These are phyloP conservation scores for Simalia tracyae DNA, from an alignment of 2,797 vertebrate genomes.

Conservation along the genomic window DNA sequence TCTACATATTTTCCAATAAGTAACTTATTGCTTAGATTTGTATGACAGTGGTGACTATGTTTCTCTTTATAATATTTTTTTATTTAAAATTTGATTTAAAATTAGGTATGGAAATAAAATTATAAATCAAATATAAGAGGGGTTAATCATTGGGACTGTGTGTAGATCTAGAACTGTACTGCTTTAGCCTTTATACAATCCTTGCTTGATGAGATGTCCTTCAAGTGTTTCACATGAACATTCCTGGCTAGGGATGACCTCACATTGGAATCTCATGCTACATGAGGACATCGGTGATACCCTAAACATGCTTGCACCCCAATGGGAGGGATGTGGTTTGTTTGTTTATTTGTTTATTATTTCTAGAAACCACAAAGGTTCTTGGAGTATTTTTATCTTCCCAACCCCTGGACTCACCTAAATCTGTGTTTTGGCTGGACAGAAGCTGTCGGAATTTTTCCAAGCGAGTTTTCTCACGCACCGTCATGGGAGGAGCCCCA, in stretches of 20 bases:
- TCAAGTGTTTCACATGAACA: not conserved
- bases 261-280: not conserved
- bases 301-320: not conserved
- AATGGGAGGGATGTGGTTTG: not conserved
- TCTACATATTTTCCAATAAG: constrained; percentile 31
- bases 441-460: constrained; percentile 95
- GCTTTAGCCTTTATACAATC: not conserved
- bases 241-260: not conserved
- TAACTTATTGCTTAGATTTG: not conserved
- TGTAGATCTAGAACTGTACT: not conserved
- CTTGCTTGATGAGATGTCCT: not conserved
- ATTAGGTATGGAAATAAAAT: not conserved
- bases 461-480: constrained; percentile 92
- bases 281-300: not conserved
- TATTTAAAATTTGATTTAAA: not conserved
- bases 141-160: not conserved
- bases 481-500: constrained; percentile 92
- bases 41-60: not conserved
- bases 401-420: constrained; percentile 79
- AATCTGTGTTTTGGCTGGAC: constrained; percentile 89
- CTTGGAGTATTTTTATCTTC: not conserved
- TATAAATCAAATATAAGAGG: not conserved
- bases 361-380: not conserved
- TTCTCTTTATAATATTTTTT: not conserved
- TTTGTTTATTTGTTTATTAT: not conserved